Evolutionary conservation across 1,140 invertebrate genomes (phyloP), one percentile per base, ranked within the genome.

Genomic region (Eueides isabella): DNA sequence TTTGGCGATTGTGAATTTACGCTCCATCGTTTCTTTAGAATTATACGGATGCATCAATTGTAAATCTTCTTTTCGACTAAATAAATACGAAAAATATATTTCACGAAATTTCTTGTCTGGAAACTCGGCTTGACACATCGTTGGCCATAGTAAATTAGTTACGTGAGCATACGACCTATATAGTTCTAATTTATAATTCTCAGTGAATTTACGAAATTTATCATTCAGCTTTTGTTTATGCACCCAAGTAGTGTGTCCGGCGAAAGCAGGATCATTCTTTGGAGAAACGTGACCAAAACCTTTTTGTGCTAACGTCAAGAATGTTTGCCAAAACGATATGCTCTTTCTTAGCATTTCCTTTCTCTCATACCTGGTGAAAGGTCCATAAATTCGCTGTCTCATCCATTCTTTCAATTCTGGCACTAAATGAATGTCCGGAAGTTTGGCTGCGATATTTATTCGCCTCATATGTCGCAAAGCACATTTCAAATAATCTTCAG

Each of bases 331-430:
- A 65, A 79, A 85, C 5, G 69, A 71, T n/a, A 65, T 75, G 41
- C 87, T 92, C 66, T 84, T 82, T 0, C 78, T 73, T 65, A 90
- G 61, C 67, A 85, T 80, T 67, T 79, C 78, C 26, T 70, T 69
- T 63, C 84, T 91, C 67, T 84, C 77, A 9, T 33, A 14, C 2
- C 14, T n/a, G 2, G 77, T 82, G 35, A 74, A 77, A 0, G 87
- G 88, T 7, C 91, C 91, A 35, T 83, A 80, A 16, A 92, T 86
- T 44, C 91, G 81, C 11, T 73, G 71, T 12, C 91, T 83, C 89
- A 92, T 92, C 91, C 91, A 92, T 80, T 90, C 91, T 29, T 81
- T 84, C 19, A 92, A 77, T 33, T 88, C 87, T 16, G 89, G 89
- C 7, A 85, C 88, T 29, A 90, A 80, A 66, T 92, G 86, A 11